These are phyloP conservation scores for Gouania willdenowi DNA, from an alignment of 2,797 vertebrate species.

Conservation along the genomic window DNA sequence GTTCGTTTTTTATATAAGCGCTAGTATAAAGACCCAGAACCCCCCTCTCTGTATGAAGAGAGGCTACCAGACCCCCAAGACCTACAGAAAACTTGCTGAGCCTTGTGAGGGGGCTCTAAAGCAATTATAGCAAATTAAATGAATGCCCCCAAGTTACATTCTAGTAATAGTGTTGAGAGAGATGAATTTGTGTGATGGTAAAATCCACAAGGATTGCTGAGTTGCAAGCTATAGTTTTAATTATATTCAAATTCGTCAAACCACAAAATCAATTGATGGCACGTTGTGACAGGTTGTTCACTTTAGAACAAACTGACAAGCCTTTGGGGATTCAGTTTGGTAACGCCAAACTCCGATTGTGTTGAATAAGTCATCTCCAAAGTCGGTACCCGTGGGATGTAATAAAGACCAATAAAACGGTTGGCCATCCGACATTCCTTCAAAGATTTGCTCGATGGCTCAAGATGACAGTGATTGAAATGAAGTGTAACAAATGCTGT, in stretches of 20 bases:
- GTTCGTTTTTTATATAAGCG: no score
- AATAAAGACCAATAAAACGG: slow-evolving; percentile 45
- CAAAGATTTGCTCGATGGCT: slow-evolving; percentile 50
- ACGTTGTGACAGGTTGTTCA: slow-evolving; percentile 57
- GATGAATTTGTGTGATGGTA: slow-evolving; percentile 64
- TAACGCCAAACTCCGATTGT: slow-evolving; percentile 29
- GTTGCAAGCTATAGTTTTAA: slow-evolving; percentile 65
- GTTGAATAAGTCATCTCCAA: slow-evolving; percentile 30
- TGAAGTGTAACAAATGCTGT: slow-evolving; percentile 58
- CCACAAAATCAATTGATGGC: slow-evolving; percentile 60
- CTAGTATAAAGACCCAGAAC: no score
- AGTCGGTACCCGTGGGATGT: slow-evolving; percentile 26
- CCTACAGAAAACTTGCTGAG: slow-evolving; percentile 51
- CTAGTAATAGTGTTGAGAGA: slow-evolving; percentile 69
- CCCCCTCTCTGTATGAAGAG: slow-evolving; percentile 41
- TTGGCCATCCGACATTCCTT: slow-evolving; percentile 36
- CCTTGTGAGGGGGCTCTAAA: slow-evolving; percentile 61
- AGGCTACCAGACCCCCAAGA: slow-evolving; percentile 31
- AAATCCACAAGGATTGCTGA: slow-evolving; percentile 63
- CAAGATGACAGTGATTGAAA: slow-evolving; percentile 60
- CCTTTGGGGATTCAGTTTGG: slow-evolving; percentile 35
- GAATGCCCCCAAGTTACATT: slow-evolving; percentile 71
- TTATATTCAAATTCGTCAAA: slow-evolving; percentile 66
- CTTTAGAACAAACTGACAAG: slow-evolving; percentile 46
- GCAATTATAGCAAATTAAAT: slow-evolving; percentile 73